phyloP scores from a whole-genome alignment of 2,888 invertebrate genomes.

The Ceramica pisi region DNA sequence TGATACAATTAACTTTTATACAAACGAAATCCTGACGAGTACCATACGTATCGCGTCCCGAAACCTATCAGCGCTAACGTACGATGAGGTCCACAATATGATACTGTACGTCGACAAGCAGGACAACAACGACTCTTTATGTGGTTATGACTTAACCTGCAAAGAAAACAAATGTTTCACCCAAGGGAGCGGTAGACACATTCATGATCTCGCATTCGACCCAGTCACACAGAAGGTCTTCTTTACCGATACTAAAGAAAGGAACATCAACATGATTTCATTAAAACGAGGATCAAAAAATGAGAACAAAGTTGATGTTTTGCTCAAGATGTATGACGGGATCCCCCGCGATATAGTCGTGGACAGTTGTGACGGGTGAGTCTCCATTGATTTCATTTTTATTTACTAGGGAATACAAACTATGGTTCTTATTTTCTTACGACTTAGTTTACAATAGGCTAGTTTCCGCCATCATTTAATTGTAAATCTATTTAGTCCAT shows the following conservation, averaged over 20 bases:
- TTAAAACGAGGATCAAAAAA: conserved; percentile 72
- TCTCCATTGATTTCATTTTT: conserved; percentile 59
- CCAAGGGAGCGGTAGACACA: conserved; percentile 89
- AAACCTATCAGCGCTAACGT: conserved; percentile 92
- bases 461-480: too few relatives aligned
- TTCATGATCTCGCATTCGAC: conserved; percentile 95
- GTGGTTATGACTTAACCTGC: conserved; percentile 86
- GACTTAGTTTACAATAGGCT: too few relatives aligned
- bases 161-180: conserved; percentile 84
- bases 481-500: too few relatives aligned
- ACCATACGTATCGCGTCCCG: background rate
- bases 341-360: conserved; percentile 17
- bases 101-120: conserved; percentile 92
- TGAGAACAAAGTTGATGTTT: conserved; percentile 81
- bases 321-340: conserved; percentile 78
- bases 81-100: conserved; percentile 92
- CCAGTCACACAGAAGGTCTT: conserved; percentile 93
- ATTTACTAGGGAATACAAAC: too few relatives aligned
- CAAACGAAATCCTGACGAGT: conserved; percentile 75
- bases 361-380: conserved; percentile 22
- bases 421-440: too few relatives aligned
- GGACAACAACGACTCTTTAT: conserved; percentile 92
- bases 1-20: conserved; percentile 81
- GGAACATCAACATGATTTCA: conserved; percentile 88
- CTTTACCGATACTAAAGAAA: conserved; percentile 92